These are phyloP conservation scores for Campaea margaritaria DNA, from an alignment of 2,888 invertebrate species.

Conservation along the genomic window DNA sequence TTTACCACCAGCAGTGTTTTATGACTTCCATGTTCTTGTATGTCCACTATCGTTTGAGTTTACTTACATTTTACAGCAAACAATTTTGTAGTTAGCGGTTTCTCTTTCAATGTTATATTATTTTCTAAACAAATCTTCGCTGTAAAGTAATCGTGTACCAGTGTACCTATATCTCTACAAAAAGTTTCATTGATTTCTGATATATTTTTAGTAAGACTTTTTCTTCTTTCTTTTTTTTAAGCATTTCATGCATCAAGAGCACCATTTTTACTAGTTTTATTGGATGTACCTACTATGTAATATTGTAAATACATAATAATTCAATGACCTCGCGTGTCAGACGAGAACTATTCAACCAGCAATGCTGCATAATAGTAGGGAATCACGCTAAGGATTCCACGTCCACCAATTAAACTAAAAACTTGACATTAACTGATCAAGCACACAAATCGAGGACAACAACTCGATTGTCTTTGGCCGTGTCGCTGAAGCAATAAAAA, in stretches of 20 bases:
- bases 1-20: slow-evolving; percentile 29
- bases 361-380: slow-evolving; percentile 51
- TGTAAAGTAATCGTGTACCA: too few relatives aligned
- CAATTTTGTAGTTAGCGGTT: background rate
- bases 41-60: slow-evolving; percentile 19
- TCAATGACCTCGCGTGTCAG: slow-evolving; percentile 58
- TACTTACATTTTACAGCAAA: slow-evolving; percentile 12
- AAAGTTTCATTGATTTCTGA: too few relatives aligned
- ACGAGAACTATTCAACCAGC: slow-evolving; percentile 42
- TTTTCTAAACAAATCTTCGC: too few relatives aligned
- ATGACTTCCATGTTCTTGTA: slow-evolving; percentile 23
- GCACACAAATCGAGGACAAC: slow-evolving; percentile 41
- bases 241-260: background rate
- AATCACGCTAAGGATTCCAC: slow-evolving; percentile 42
- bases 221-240: background rate
- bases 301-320: slow-evolving; percentile 10
- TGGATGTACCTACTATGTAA: slow-evolving; percentile 2
- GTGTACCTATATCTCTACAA: too few relatives aligned
- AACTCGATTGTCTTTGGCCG: slow-evolving; percentile 50
- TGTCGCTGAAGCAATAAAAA: slow-evolving; percentile 50
- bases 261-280: background rate
- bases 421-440: slow-evolving; percentile 40
- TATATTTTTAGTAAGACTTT: background rate
- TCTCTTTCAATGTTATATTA: background rate
- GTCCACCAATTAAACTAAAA: slow-evolving; percentile 31